Percentiles rank a stretch among this genome's conserved stretches.
Evolutionary conservation across 2,888 invertebrate genomes (phyloP).

Genomic region (Osmoderma eremita): DNA sequence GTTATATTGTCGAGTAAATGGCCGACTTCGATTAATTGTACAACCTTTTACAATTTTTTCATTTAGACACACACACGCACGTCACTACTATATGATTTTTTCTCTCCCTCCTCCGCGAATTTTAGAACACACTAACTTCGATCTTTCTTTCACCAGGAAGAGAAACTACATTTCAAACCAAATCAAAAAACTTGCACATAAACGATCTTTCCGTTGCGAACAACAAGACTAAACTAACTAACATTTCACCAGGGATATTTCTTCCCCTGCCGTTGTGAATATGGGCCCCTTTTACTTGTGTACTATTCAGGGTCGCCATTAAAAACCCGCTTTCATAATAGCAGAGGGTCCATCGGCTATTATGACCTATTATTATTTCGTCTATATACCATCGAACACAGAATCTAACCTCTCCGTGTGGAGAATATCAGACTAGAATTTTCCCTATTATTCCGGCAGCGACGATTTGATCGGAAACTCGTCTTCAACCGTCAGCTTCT

Average conservation of each 20-base stretch:
- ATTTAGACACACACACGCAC: constrained; percentile 19
- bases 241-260: constrained; percentile 52
- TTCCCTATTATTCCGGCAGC: not conserved
- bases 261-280: constrained; percentile 56
- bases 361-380: constrained; percentile 59
- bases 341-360: constrained; percentile 52
- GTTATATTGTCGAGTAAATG: constrained; percentile 21
- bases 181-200: not conserved
- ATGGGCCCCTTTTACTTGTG: constrained; percentile 51
- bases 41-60: constrained; percentile 28
- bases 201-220: constrained; percentile 54
- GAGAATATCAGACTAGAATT: not conserved
- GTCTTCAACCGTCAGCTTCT: not conserved
- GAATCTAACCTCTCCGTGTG: constrained; percentile 33
- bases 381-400: constrained; percentile 14
- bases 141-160: not conserved
- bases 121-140: not conserved
- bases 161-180: not conserved
- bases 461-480: constrained; percentile 18
- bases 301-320: constrained; percentile 62
- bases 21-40: constrained; percentile 31
- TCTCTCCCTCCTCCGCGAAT: not conserved
- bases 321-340: constrained; percentile 62
- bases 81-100: constrained; percentile 14
- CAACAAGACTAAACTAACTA: constrained; percentile 56